A percentile compares a stretch with the other conserved stretches of the same genome.
Conservation (phyloP, 2,113 vertebrate species). For the Fregata magnificens region DNA sequence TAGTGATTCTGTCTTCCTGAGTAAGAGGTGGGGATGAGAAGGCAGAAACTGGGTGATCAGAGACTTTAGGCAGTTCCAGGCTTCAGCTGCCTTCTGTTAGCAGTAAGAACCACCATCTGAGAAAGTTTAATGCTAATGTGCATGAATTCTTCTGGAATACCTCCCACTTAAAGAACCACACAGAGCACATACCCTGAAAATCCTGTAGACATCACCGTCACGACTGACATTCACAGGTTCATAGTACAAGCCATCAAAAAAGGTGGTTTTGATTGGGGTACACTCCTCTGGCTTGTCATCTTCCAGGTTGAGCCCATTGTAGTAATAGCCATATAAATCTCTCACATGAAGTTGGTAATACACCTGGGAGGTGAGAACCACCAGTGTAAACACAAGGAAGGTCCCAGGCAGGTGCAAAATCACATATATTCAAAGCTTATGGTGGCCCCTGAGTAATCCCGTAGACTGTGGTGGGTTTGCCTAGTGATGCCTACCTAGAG, state of each 20-base stretch:
- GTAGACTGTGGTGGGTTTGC: not conserved
- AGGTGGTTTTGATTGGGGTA: conserved; percentile 53
- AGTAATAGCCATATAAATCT: conserved; percentile 56
- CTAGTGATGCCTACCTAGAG: not conserved
- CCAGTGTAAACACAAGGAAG: not conserved
- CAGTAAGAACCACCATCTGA: not conserved
- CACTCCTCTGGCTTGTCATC: conserved; percentile 34
- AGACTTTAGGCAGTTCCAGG: not conserved
- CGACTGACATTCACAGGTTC: conserved; percentile 50
- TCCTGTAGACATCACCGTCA: conserved; percentile 60
- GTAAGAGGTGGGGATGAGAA: not conserved
- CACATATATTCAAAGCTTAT: not conserved
- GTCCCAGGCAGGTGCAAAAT: not conserved
- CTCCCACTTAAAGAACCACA: not conserved
- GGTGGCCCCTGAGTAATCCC: not conserved
- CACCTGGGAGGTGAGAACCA: conserved; percentile 44
- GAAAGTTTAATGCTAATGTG: not conserved
- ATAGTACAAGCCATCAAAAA: conserved; percentile 73
- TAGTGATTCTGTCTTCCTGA: not conserved
- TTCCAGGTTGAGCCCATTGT: conserved; percentile 60
- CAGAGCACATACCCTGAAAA: conserved; percentile 61
- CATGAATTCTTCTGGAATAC: not conserved
- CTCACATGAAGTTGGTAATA: conserved; percentile 8
- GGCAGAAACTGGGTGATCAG: not conserved
- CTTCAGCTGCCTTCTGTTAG: not conserved